Evolutionary conservation across 2,888 invertebrate species (phyloP), one percentile per base, ranked within the genome.

Genomic region (Idaea dimidiata): DNA sequence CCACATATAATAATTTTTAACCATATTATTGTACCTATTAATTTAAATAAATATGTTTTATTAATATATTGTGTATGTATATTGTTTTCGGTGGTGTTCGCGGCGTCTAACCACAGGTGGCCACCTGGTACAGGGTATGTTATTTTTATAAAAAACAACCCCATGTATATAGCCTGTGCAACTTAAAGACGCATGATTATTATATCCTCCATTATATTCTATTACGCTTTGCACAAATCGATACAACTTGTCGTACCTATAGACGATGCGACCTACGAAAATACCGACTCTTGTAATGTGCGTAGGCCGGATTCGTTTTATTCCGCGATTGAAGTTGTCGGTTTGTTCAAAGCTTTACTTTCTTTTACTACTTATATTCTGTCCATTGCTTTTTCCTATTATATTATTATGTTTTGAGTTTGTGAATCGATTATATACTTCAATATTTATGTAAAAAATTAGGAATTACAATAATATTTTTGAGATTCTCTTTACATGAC

Each of bases 81-180:
- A 87, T 90, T 91, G 91, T 91, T 91, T 91, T 91, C 91, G 91
- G 91, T 92, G 91, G 88, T 83, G 91, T 80, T 81, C 82, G 82
- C 79, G 83, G 83, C 75, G 78, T 43, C 82, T 87, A 82, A 87
- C 83, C 95, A 43, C 43, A 97, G 97, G 97, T 97, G 95, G 96
- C 97, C 93, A 95, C 96, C 94, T 97, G 97, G 97, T 97, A 95
- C 95, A 95, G 96, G 97, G 97, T 97, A 97, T 94, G 97, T 84
- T 80, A 17, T 63, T 31, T 66, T 79, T 80, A 78, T 71, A 73
- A 76, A 76, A 72, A 78, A 69, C 74, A 74, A 70, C 74, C 74
- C 73, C 70, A 61, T 67, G 65, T 72, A 70, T 72, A 70, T 66
- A 66, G 73, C 72, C 71, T 74, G 74, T 65, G 74, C 73, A 74